Conservation (phyloP, 2,888 invertebrate species). For the Siphlonurus alternatus region DNA sequence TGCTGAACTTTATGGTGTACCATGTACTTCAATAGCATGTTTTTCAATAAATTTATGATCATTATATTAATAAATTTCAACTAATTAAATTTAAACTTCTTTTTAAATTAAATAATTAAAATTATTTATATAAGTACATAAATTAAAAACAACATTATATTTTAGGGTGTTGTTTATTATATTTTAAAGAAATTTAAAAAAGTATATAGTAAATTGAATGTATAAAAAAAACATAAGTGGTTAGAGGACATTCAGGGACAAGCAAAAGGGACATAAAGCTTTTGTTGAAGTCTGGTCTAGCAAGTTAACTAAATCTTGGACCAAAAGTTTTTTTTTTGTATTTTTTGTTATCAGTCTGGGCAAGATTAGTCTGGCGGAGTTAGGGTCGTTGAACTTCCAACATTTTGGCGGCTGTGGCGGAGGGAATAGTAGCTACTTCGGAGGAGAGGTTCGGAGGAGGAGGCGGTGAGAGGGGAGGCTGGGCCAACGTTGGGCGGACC, state of each 20-base stretch:
- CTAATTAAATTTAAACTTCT: too few species aligned
- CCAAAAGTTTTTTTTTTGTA: not conserved
- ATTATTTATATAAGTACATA: too few species aligned
- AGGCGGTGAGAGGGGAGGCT: not conserved
- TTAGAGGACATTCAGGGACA: not conserved
- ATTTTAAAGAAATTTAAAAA: not conserved
- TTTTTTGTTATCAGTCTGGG: conserved; percentile 3
- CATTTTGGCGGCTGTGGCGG: not conserved
- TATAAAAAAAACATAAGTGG: not conserved
- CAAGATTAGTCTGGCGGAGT: conserved; percentile 1
- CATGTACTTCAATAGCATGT: too few species aligned
- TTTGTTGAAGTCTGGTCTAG: not conserved
- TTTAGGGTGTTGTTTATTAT: too few species aligned
- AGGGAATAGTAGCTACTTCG: not conserved
- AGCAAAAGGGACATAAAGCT: not conserved
- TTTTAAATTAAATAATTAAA: too few species aligned
- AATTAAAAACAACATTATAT: too few species aligned
- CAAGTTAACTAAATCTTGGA: not conserved
- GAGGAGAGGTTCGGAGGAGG: not conserved
- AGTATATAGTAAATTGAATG: not conserved
- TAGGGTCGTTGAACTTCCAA: not conserved
- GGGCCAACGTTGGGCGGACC: not conserved
- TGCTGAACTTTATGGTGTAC: too few species aligned
- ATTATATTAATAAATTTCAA: too few species aligned
- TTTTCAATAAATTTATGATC: too few species aligned